These are phyloP conservation scores for Maconellicoccus hirsutus DNA, from an alignment of 1,140 invertebrate genomes.

Conservation along the genomic window DNA sequence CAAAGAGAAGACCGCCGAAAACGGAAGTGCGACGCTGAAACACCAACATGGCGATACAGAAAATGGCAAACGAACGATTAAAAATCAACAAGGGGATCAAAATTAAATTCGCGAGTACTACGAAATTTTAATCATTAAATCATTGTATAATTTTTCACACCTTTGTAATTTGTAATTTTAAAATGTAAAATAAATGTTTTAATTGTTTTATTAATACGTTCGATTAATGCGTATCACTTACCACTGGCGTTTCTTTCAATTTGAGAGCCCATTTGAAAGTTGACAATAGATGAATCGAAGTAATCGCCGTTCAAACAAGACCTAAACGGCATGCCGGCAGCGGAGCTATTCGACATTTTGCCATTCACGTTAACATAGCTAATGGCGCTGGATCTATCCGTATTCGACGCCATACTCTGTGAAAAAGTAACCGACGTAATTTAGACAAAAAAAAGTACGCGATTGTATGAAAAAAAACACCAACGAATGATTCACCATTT, in stretches of 20 bases:
- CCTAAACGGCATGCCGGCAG: not conserved
- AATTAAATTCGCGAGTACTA: too few species aligned
- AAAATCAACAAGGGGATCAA: too few species aligned
- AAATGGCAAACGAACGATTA: too few species aligned
- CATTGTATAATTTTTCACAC: too few species aligned
- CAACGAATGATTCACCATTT: not conserved
- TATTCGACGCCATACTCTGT: too few species aligned
- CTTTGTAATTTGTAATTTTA: not conserved
- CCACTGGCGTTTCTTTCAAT: not conserved
- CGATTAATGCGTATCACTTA: not conserved
- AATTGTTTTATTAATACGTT: not conserved
- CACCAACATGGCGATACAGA: too few species aligned
- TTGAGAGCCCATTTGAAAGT: not conserved
- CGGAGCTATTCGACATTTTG: not conserved
- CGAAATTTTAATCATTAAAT: too few species aligned
- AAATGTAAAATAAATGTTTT: not conserved
- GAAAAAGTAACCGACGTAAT: too few species aligned
- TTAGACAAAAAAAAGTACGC: not conserved
- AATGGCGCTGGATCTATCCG: not conserved
- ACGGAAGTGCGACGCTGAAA: not conserved
- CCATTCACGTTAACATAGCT: not conserved
- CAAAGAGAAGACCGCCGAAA: conserved; percentile 9
- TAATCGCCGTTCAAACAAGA: not conserved
- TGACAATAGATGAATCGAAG: not conserved
- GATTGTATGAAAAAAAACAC: not conserved